phyloP scores from a whole-genome alignment of 1,140 invertebrate genomes.

The Riptortus pedestris region DNA sequence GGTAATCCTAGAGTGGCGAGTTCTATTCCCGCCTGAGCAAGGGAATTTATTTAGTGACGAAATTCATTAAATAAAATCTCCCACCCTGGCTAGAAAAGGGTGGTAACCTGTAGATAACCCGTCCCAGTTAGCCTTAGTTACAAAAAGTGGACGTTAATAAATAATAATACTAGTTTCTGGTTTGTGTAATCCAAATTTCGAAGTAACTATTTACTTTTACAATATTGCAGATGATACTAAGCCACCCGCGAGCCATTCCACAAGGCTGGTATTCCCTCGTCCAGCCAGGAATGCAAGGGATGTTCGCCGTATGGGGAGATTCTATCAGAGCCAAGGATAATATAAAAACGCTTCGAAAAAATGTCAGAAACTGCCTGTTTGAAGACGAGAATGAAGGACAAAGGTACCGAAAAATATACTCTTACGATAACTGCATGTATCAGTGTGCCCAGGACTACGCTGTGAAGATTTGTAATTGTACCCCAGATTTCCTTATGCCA shows the following conservation, averaged over 20 bases:
- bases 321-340: slow-evolving; percentile 22
- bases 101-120: too few species aligned
- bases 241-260: slow-evolving; percentile 29
- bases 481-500: slow-evolving; percentile 32
- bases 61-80: too few species aligned
- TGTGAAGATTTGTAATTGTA: slow-evolving; percentile 32
- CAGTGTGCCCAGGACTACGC: slow-evolving; percentile 30
- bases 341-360: not conserved
- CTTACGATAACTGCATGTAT: slow-evolving; percentile 30
- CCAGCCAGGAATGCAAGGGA: slow-evolving; percentile 23
- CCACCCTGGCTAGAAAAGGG: too few species aligned
- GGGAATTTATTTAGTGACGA: too few species aligned
- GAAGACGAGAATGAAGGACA: slow-evolving; percentile 1
- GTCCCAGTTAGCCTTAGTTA: too few species aligned
- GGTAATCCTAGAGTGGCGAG: too few species aligned
- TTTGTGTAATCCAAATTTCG: too few species aligned
- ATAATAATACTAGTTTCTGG: too few species aligned
- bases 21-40: too few species aligned
- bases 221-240: slow-evolving; percentile 28
- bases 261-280: slow-evolving; percentile 26
- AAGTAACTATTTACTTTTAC: too few species aligned
- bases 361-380: slow-evolving; percentile 1
- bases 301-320: slow-evolving; percentile 29
- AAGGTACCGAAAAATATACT: slow-evolving; percentile 25
- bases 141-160: too few species aligned